Percentiles rank a stretch among this genome's conserved stretches.
Conservation (phyloP, 2,797 vertebrate species). For the Trachops cirrhosus region DNA sequence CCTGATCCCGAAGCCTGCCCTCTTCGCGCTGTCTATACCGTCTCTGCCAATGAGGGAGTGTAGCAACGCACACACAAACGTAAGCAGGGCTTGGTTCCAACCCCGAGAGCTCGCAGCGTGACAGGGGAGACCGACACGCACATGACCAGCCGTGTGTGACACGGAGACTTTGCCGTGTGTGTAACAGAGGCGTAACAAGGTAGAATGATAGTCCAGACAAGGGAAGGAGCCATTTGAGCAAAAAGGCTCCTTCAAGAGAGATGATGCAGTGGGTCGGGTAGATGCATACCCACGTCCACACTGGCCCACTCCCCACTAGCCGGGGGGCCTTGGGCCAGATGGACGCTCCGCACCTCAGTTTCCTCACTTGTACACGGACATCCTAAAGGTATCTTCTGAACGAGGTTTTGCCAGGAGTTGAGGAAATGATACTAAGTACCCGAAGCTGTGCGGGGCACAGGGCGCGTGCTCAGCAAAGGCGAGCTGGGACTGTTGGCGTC, state of each 20-base stretch:
- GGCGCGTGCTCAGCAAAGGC: not conserved
- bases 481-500: not conserved
- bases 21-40: not conserved
- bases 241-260: not conserved
- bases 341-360: not conserved
- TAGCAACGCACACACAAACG: not conserved
- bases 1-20: not conserved
- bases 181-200: not conserved
- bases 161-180: too few species aligned
- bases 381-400: not conserved
- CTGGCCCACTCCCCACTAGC: not conserved
- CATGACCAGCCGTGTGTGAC: not conserved
- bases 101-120: not conserved
- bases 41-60: not conserved
- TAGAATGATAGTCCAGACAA: not conserved
- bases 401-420: not conserved
- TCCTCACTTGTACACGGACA: not conserved
- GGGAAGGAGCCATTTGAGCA: not conserved
- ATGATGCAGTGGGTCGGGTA: not conserved
- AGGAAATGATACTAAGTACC: not conserved
- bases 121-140: not conserved
- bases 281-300: accelerated
- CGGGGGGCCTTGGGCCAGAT: not conserved
- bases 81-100: not conserved
- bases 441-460: not conserved